phyloP scores from a whole-genome alignment of 2,888 invertebrate genomes.

The Neoaliturus tenellus region DNA sequence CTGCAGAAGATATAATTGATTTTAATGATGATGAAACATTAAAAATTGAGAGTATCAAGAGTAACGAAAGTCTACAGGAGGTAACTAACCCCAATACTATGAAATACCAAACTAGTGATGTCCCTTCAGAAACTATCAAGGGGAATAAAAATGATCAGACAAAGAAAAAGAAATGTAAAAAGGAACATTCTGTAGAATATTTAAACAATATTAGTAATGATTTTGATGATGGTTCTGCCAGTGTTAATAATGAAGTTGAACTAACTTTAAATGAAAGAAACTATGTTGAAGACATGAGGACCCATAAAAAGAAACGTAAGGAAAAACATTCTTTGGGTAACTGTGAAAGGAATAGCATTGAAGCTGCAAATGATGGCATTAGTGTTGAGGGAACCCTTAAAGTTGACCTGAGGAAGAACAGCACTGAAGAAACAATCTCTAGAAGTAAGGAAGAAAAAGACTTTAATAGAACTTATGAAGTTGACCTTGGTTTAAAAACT shows the following conservation, averaged over 20 bases:
- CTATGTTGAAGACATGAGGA: too few relatives aligned
- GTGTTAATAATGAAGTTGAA: too few relatives aligned
- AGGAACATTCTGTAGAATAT: not conserved
- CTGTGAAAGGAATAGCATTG: not conserved
- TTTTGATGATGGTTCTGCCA: too few relatives aligned
- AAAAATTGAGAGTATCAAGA: constrained; percentile 33
- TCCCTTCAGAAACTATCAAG: not conserved
- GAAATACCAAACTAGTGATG: not conserved
- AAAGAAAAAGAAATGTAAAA: constrained; percentile 26
- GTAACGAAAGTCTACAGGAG: constrained; percentile 54
- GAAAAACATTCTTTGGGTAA: not conserved
- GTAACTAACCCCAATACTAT: not conserved
- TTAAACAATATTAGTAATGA: not conserved
- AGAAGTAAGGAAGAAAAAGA: too few relatives aligned
- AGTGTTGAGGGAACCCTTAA: too few relatives aligned
- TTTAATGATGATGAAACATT: not conserved
- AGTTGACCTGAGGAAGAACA: not conserved
- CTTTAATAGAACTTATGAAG: too few relatives aligned
- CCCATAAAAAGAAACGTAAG: not conserved
- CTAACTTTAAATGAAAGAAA: too few relatives aligned
- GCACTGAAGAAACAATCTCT: not conserved
- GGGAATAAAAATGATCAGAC: constrained; percentile 1
- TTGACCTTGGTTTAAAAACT: too few relatives aligned
- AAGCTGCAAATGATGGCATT: too few relatives aligned
- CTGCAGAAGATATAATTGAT: not conserved